Evolutionary conservation across 2,888 invertebrate species (phyloP), one percentile per base, ranked within the genome.

Genomic region (Philereme transversata): DNA sequence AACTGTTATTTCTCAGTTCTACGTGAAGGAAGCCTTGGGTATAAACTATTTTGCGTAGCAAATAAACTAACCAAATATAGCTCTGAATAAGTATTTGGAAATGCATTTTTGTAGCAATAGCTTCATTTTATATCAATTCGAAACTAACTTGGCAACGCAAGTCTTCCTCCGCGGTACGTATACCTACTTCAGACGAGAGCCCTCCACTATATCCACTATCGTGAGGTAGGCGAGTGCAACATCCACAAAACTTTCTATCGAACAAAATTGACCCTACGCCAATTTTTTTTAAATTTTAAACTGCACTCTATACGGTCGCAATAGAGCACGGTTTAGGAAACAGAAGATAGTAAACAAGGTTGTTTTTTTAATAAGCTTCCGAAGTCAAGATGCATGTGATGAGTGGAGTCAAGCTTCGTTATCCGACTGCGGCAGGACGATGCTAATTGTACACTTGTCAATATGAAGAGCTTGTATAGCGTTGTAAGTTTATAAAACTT

Each of bases 381-480:
- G 47, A 67, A 83, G 79, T 83, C 81, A 84, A 84, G 84, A 81
- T 82, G 81, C 81, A 83, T 81, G 80, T 82, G 78, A 81, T 82
- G 81, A 81, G 86, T 79, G 79, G 78, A 80, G 79, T 78, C 77
- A 79, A 70, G 81, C 86, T 87, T 87, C 87, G 87, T 87, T 87
- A 87, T 86, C 77, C 79, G 74, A 76, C 77, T 81, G 78, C 75
- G 74, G 75, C 70, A 79, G 79, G 79, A 82, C 79, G 80, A 81
- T 74, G 83, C 85, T 87, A 87, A 87, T 87, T 87, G 86, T 84
- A 78, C 71, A 78, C 84, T 86, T 74, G 77, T 77, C 75, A 70
- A 73, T 75, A 75, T 73, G 75, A 78, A 77, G 69, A 72, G 70
- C 69, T 69, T 62, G 68, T 69, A 66, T 64, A 49, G 10, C 36